These are phyloP conservation scores for Dinothrombium tinctorium DNA, from an alignment of 1,140 invertebrate genomes.

Conservation along the genomic window DNA sequence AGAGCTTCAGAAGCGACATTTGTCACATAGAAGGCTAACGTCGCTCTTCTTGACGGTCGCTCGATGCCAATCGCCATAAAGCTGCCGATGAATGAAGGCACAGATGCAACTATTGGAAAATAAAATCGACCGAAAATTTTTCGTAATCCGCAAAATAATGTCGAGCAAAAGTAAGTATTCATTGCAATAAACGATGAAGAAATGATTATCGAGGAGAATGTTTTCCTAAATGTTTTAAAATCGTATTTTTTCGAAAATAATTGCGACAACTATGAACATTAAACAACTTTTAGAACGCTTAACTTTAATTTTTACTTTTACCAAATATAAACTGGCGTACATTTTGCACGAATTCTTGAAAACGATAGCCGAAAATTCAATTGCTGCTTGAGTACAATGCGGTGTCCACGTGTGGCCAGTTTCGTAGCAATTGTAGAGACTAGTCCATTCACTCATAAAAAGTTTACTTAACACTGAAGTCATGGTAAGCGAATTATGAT, in stretches of 20 bases:
- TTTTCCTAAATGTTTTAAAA: not conserved
- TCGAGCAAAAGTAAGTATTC: not conserved
- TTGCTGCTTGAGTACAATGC: not conserved
- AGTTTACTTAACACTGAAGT: slow-evolving; percentile 37
- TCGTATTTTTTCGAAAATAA: not conserved
- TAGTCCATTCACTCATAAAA: slow-evolving; percentile 15
- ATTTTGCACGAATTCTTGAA: not conserved
- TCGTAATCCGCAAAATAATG: not conserved
- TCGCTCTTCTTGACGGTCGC: slow-evolving; percentile 37
- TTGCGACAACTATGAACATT: no score
- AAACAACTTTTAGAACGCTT: no score
- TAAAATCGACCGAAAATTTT: not conserved
- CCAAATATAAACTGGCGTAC: not conserved
- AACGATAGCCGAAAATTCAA: not conserved
- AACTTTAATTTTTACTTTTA: no score
- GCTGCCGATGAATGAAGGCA: not conserved
- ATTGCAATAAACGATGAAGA: not conserved
- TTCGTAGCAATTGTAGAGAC: slow-evolving; percentile 35
- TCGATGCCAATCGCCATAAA: slow-evolving; percentile 27
- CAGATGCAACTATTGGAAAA: not conserved
- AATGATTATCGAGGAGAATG: not conserved
- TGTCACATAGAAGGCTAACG: slow-evolving; percentile 47
- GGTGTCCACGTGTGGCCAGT: slow-evolving; percentile 46
- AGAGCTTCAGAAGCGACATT: slow-evolving; percentile 38
- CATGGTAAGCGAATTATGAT: no score